Base-by-base conservation (phyloP, 2,113 vertebrate genomes). In the Neolamprologus sp. region DNA sequence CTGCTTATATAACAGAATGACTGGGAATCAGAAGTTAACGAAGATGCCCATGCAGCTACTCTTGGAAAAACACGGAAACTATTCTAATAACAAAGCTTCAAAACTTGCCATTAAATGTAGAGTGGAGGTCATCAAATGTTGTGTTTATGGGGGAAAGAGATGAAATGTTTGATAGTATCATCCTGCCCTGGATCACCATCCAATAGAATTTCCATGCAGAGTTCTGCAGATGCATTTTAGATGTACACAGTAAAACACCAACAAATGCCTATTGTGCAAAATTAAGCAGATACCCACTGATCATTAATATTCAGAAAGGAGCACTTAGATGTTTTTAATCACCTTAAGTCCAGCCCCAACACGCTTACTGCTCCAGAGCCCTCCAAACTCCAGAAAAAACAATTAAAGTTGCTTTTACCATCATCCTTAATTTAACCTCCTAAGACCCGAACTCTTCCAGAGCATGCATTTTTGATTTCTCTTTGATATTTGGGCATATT, bases 11-110 rank as follows among this genome's bases (percentile, higher is more conserved):
- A 65, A 65, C 31, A 65, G 19, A 65, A 37, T 37, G 60, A 65
- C 10, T 65, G 6, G 4, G 31, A 0, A 37, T 37, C 60, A 2
- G 17, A 65, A 65, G 17, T 65, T 65, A 65, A 7, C 4, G 0
- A 65, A n/a, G 3, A 65, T 3, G 17, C 31, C 60, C 60, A 65
- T 1, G 10, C 4, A 37, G 60, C 31, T 37, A 12, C 60, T 65
- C 33, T 37, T 37, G 17, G 60, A 65, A 65, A 65, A 65, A 2
- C 19, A 65, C 33, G 0, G 33, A 65, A 65, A 65, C 10, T n/a
- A 37, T 65, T 65, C 33, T 5, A 37, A 65, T 37, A 65, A 0
- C 31, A 65, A 65, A 37, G 6, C 19, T 37, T 65, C 19, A 65
- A 7, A 65, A 13, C 60, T 37, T 65, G 60, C 33, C 60, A 37